A percentile compares a stretch with the other conserved stretches of the same genome.
Evolutionary conservation across 2,797 vertebrate species (phyloP).

Genomic region (Capromys pilorides): DNA sequence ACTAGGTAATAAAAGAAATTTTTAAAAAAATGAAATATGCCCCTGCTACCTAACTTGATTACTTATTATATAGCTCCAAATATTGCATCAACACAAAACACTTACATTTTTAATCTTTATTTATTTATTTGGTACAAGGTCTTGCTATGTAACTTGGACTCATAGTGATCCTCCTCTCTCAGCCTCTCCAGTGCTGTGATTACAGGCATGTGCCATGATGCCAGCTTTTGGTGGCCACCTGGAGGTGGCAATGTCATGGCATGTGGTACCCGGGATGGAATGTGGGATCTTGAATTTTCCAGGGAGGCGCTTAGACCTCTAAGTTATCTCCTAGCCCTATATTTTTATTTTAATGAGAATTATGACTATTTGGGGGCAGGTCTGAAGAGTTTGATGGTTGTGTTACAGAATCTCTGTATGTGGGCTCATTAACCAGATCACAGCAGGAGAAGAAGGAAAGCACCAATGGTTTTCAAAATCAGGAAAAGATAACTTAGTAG

Average conservation of each 20-base stretch:
- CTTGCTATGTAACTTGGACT: too few relatives aligned
- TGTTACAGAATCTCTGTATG: constrained; percentile 64
- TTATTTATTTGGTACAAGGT: too few relatives aligned
- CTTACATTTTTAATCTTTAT: constrained; percentile 49
- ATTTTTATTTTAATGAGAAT: constrained; percentile 49
- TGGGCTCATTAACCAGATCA: constrained; percentile 13
- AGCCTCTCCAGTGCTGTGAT: too few relatives aligned
- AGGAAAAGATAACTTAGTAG: constrained; percentile 40
- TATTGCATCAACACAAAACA: constrained; percentile 52
- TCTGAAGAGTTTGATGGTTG: constrained; percentile 69
- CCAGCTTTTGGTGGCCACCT: too few relatives aligned
- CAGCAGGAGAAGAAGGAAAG: background rate
- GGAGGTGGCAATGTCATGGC: too few relatives aligned
- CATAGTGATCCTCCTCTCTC: too few relatives aligned
- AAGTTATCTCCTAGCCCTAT: too few relatives aligned
- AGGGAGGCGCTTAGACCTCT: too few relatives aligned
- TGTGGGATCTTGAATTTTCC: too few relatives aligned
- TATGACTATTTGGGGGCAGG: constrained; percentile 52
- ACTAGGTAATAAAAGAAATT: background rate
- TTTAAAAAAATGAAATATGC: too few relatives aligned
- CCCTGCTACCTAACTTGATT: constrained; percentile 64
- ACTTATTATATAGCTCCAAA: constrained; percentile 70
- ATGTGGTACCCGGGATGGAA: too few relatives aligned
- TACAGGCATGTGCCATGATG: too few relatives aligned
- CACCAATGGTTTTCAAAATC: constrained; percentile 54